A percentile compares a stretch with the other conserved stretches of the same genome.
Conservation (phyloP, 2,797 vertebrate genomes). For the Lateolabrax maculatus region DNA sequence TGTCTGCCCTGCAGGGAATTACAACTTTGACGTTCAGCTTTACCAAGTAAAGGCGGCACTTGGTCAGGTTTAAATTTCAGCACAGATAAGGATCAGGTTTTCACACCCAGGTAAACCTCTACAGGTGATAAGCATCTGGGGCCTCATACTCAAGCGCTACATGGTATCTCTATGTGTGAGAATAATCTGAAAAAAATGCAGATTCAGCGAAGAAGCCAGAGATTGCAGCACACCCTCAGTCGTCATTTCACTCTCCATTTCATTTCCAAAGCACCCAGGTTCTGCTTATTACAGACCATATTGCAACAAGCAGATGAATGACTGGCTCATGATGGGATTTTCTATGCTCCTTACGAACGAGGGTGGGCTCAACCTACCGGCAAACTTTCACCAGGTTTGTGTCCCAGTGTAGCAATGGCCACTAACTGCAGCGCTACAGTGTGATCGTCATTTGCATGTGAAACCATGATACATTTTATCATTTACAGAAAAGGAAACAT, state of each 20-base stretch:
- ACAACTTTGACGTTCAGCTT: slow-evolving; percentile 12
- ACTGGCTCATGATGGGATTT: not conserved
- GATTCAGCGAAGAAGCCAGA: not conserved
- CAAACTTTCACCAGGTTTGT: not conserved
- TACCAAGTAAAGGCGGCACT: too few species aligned
- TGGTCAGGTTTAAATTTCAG: not conserved
- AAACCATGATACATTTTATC: not conserved
- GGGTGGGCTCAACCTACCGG: not conserved
- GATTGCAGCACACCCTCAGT: not conserved
- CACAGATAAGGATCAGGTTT: not conserved
- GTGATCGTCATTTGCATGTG: too few species aligned
- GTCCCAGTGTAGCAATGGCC: not conserved
- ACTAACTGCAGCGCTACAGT: not conserved
- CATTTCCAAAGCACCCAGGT: not conserved
- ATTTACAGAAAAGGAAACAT: not conserved
- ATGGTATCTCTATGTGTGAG: not conserved
- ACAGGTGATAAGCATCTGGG: not conserved
- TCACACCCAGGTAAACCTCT: not conserved
- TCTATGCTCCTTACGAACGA: not conserved
- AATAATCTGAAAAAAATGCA: not conserved
- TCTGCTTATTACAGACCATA: not conserved
- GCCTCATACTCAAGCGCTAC: too few species aligned
- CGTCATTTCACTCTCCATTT: slow-evolving; percentile 12
- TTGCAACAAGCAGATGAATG: slow-evolving; percentile 10
- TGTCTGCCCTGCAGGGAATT: slow-evolving; percentile 28